Conservation (phyloP, 2,113 vertebrate species). For the Jaculus jaculus region DNA sequence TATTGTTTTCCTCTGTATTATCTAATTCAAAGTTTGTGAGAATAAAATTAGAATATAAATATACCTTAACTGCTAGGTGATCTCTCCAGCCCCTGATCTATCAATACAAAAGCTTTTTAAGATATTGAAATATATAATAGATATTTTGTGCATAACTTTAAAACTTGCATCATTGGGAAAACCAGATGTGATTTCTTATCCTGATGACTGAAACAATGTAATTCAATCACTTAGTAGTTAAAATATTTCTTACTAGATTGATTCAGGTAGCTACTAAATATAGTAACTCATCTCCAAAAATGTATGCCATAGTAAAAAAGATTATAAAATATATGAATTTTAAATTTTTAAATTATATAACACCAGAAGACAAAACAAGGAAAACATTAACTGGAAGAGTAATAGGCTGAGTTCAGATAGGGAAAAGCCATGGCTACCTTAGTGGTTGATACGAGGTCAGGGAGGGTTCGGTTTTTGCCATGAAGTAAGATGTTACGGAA, state of each 20-base stretch:
- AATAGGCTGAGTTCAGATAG: background rate
- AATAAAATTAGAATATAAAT: constrained; percentile 26
- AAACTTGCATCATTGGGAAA: constrained; percentile 19
- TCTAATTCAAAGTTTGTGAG: background rate
- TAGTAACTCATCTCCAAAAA: background rate
- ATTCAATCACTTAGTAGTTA: background rate
- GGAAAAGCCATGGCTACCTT: background rate
- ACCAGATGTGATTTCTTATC: background rate
- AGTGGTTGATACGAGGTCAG: background rate
- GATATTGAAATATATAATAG: background rate
- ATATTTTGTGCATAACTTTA: background rate
- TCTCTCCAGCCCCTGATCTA: background rate
- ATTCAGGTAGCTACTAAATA: background rate
- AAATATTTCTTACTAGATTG: background rate
- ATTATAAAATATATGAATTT: background rate
- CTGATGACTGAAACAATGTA: background rate
- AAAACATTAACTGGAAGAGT: background rate
- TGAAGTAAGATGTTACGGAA: background rate
- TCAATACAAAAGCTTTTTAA: constrained; percentile 10
- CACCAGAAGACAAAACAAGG: background rate
- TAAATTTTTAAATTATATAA: background rate
- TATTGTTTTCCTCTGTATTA: background rate
- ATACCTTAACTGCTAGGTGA: too few relatives aligned
- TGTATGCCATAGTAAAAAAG: background rate
- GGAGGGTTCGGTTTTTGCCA: background rate